These are phyloP conservation scores for Phymastichus coffea DNA, from an alignment of 1,140 invertebrate species.

Conservation along the genomic window DNA sequence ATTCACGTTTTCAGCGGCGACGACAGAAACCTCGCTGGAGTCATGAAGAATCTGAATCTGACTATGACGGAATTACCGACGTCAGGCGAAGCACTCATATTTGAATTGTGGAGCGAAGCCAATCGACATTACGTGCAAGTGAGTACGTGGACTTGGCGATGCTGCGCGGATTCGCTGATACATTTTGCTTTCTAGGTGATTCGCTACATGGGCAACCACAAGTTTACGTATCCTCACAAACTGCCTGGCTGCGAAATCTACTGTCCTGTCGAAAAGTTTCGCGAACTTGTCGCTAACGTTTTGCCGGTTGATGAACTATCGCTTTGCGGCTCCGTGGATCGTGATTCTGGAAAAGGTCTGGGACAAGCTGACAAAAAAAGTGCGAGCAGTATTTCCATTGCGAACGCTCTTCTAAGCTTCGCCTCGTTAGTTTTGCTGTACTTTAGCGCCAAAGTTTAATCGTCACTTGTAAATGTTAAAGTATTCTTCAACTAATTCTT, in stretches of 20 bases:
- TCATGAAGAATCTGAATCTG: constrained; percentile 39
- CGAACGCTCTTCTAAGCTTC: no score
- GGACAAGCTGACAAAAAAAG: no score
- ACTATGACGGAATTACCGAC: constrained; percentile 31
- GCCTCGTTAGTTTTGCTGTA: not conserved
- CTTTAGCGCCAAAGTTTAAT: not conserved
- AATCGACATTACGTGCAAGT: constrained; percentile 39
- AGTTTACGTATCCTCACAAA: constrained; percentile 19
- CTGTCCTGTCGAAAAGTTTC: constrained; percentile 36
- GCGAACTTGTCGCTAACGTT: constrained; percentile 8
- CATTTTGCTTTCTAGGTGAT: constrained; percentile 35
- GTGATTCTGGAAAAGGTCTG: not conserved
- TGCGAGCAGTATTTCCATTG: no score
- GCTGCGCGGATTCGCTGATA: not conserved
- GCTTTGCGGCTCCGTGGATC: constrained; percentile 26
- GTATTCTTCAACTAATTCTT: no score
- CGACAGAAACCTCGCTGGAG: constrained; percentile 41
- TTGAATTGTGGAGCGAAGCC: constrained; percentile 41
- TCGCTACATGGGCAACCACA: constrained; percentile 32
- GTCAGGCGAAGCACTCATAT: constrained; percentile 40
- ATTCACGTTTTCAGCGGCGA: constrained; percentile 45
- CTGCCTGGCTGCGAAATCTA: constrained; percentile 34
- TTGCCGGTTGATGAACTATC: constrained; percentile 27
- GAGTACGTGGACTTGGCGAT: no score
- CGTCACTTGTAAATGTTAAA: no score